Base-by-base conservation (phyloP, 2,113 vertebrate species). In the Terrapene triunguis region DNA sequence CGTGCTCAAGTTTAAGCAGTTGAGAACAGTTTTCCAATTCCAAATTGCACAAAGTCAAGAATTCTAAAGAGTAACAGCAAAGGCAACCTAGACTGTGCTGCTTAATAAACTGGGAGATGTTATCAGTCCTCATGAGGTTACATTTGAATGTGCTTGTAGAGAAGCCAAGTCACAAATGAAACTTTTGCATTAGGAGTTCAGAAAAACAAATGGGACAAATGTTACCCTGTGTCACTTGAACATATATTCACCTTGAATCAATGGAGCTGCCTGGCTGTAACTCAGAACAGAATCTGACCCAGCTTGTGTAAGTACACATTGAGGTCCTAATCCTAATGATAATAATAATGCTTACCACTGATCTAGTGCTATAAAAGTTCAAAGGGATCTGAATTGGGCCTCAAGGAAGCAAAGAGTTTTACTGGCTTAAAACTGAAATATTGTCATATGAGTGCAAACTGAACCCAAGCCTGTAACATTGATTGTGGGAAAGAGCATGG, bases 381-480 rank as follows among this genome's bases (percentile, higher is more conserved):
- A 79, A 72, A 74, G 69, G 6, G 19, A 22, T 55, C 81, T 80
- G 48, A 88, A 94, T 47, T 19, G 87, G 76, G 10, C n/a, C 21
- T 57, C 62, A 82, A 38, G 53, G 80, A 65, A 84, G 29, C 79
- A 3, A 92, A 91, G 47, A 27, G 8, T 47, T 47, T 35, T 69
- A 27, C 83, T 74, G 24, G 4, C 72, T 90, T 79, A 72, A 88
- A 96, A 85, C 35, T 85, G 22, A 90, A 82, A 89, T 91, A 14
- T 13, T 95, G 80, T 94, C 87, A 80, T 74, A 80, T 53, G n/a
- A 38, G 65, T 55, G 32, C 47, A 74, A 14, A 50, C 48, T 59
- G 82, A 86, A 74, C 10, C 29, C 85, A 91, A 96, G 57, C 5
- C 72, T 88, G 13, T 95, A 47, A 84, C 80, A 81, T n/a, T 90